Base-by-base conservation (phyloP, 1,140 invertebrate species). In the Eriosoma lanigerum region DNA sequence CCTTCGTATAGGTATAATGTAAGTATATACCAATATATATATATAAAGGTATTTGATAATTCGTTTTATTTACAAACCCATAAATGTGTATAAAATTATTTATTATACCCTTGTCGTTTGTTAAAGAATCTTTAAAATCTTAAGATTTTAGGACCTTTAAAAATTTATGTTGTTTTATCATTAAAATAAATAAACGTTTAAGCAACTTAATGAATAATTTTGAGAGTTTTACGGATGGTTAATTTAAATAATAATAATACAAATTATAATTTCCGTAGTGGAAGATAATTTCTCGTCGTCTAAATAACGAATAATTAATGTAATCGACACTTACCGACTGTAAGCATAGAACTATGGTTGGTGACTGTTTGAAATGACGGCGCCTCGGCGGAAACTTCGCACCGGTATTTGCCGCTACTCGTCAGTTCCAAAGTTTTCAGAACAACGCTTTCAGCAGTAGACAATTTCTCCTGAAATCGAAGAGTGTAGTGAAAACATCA, bases 311-410 rank as follows among this genome's bases (percentile, higher is more conserved):
- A 24, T 19, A 15, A 3, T 8, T 38, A 19, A 26, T 19, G 15
- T 60, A 17, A 6, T 17, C 68, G 44, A 81, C 84, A 89, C 92
- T 91, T 88, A 94, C 93, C 90, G 44, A 94, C 90, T 85, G 94
- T 92, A 82, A 89, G 86, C 88, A 94, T 92, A 84, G 91, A 89
- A 83, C 91, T 90, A 83, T 92, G 90, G 82, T 92, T 90, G 58
- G 90, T 90, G 76, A 93, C 92, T 38, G 92, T 94, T 85, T 91
- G 89, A 85, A 94, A 94, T 75, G 88, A 90, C 17, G 93, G 92
- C 48, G 92, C 93, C 86, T 96, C 94, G 1, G 91, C 93, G 8
- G 93, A 94, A 81, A 95, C 92, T 85, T 95, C 93, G 84, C 94
- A 96, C 82, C 92, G 89, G 87, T 94, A 96, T 29, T 89, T 87